A percentile compares a stretch with the other conserved stretches of the same genome.
These are phyloP conservation scores for Oppia nitens DNA, from an alignment of 1,140 invertebrate genomes.

Conservation along the genomic window DNA sequence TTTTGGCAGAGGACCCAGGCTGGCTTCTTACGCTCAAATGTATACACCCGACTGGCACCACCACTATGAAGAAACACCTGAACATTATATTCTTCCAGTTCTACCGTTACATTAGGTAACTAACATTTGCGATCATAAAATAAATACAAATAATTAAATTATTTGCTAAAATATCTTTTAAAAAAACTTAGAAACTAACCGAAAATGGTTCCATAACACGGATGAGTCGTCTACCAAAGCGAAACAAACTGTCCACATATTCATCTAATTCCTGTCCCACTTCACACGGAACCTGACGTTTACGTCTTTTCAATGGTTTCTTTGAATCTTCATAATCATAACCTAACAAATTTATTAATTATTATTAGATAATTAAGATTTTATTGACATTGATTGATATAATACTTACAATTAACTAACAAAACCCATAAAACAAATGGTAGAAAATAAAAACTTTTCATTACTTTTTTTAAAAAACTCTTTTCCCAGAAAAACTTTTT, in stretches of 20 bases:
- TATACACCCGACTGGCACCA: constrained; percentile 20
- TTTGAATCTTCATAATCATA: not conserved
- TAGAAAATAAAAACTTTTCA: not conserved
- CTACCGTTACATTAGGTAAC: constrained; percentile 22
- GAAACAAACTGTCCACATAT: constrained; percentile 23
- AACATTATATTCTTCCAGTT: constrained; percentile 21
- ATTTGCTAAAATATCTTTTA: not conserved
- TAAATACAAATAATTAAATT: not conserved
- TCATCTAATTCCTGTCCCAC: constrained; percentile 24
- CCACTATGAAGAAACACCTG: constrained; percentile 21
- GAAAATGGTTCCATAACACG: constrained; percentile 17
- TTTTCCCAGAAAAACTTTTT: too few relatives aligned
- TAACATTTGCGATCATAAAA: too few relatives aligned
- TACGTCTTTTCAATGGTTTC: constrained; percentile 1
- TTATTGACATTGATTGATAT: too few relatives aligned
- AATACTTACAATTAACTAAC: not conserved
- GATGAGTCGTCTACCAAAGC: constrained; percentile 21
- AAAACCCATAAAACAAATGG: not conserved
- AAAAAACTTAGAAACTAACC: not conserved
- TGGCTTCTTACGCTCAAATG: constrained; percentile 19
- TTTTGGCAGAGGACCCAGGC: constrained; percentile 23
- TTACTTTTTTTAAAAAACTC: not conserved
- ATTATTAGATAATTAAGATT: not conserved
- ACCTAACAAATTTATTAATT: not conserved
- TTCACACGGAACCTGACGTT: constrained; percentile 24